These are phyloP conservation scores for Ictalurus punctatus DNA, from an alignment of 2,113 vertebrate genomes.

Conservation along the genomic window DNA sequence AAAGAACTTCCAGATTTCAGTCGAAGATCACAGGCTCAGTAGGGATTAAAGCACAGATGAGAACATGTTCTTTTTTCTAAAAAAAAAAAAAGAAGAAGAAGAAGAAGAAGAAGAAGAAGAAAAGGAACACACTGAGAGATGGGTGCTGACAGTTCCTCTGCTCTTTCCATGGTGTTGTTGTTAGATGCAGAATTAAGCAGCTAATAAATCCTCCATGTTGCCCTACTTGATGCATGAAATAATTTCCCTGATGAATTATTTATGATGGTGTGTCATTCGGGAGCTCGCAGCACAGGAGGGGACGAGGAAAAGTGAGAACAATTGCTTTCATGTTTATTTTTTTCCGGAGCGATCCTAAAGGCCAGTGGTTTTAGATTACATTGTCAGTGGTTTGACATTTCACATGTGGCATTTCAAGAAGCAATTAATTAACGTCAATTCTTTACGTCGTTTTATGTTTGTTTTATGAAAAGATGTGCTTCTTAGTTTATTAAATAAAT, in stretches of 20 bases:
- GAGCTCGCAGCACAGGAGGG: background rate
- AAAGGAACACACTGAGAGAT: background rate
- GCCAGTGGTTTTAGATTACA: background rate
- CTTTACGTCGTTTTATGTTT: background rate
- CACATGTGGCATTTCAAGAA: background rate
- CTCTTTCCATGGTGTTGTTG: background rate
- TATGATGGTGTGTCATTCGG: background rate
- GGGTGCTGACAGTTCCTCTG: background rate
- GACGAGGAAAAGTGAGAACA: background rate
- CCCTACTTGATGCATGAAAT: background rate
- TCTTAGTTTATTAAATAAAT: background rate
- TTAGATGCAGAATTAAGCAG: slow-evolving; percentile 6
- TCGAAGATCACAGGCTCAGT: background rate
- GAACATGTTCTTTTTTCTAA: background rate
- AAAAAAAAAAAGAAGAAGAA: too few species aligned
- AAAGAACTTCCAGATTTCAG: background rate
- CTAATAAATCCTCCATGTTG: slow-evolving; percentile 28
- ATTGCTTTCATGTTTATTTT: background rate
- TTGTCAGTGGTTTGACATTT: background rate
- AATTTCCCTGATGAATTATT: background rate
- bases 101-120: too few species aligned
- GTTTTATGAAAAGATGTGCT: background rate
- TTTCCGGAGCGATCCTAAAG: background rate
- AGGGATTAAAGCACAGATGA: slow-evolving; percentile 2
- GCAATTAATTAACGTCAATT: background rate